These are phyloP conservation scores for Herminia tarsipennalis DNA, from an alignment of 2,888 invertebrate species.

Conservation along the genomic window DNA sequence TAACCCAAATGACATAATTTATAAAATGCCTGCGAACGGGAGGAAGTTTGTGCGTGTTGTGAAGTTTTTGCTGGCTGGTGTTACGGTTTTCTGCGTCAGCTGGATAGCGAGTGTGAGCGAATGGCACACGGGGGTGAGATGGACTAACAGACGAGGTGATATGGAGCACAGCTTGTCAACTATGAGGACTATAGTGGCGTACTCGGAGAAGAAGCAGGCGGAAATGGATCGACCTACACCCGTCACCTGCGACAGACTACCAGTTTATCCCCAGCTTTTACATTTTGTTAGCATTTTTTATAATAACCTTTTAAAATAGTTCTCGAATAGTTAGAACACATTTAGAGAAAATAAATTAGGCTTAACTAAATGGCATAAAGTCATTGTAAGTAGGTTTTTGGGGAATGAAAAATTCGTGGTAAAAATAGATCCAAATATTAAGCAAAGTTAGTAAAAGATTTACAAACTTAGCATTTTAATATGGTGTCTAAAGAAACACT, in stretches of 20 bases:
- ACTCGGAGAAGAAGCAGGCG: conserved; percentile 84
- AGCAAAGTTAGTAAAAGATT: too few relatives aligned
- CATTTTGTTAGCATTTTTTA: conserved; percentile 62
- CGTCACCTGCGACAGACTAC: conserved; percentile 72
- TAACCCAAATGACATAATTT: conserved; percentile 46
- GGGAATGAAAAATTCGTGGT: too few relatives aligned
- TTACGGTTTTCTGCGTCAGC: conserved; percentile 75
- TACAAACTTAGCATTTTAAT: too few relatives aligned
- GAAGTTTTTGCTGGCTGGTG: conserved; percentile 72
- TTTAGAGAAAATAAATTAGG: too few relatives aligned
- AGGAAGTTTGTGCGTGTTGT: conserved; percentile 68
- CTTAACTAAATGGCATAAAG: too few relatives aligned
- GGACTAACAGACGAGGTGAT: conserved; percentile 51
- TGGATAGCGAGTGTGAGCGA: conserved; percentile 77
- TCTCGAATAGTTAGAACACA: too few relatives aligned
- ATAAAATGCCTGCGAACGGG: conserved; percentile 60
- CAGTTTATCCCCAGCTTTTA: conserved; percentile 64
- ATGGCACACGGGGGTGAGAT: conserved; percentile 67
- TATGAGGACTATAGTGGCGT: conserved; percentile 86
- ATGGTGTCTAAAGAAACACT: too few relatives aligned
- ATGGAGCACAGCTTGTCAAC: conserved; percentile 55
- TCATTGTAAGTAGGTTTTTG: too few relatives aligned
- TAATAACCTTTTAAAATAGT: too few relatives aligned
- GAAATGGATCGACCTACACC: conserved; percentile 80
- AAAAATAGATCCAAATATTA: too few relatives aligned